phyloP scores from a whole-genome alignment of 2,113 vertebrate genomes.

The Reinhardtius hippoglossoides region DNA sequence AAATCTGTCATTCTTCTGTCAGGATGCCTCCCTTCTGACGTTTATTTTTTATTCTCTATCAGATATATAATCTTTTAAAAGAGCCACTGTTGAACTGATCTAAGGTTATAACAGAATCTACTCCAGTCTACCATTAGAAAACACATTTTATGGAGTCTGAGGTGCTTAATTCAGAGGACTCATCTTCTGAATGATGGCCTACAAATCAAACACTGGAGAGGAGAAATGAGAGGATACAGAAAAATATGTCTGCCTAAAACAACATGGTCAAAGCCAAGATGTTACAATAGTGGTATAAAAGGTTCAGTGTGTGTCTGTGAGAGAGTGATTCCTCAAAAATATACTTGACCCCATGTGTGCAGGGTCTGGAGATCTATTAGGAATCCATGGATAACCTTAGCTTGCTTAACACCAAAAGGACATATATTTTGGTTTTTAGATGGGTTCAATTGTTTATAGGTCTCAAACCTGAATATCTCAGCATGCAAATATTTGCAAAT shows the following conservation, averaged over 20 bases:
- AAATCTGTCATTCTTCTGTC: constrained; percentile 64
- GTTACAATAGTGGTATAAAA: not conserved
- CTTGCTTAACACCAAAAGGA: not conserved
- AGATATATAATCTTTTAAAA: constrained; percentile 55
- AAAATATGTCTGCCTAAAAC: constrained; percentile 8
- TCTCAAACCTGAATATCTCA: not conserved
- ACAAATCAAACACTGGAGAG: constrained; percentile 16
- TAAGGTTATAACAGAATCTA: constrained; percentile 44
- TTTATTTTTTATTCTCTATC: constrained; percentile 57
- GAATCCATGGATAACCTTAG: not conserved
- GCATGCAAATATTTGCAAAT: not conserved
- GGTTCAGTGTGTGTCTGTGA: not conserved
- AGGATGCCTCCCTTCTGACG: constrained; percentile 47
- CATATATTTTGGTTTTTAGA: not conserved
- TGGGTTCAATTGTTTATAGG: too few relatives aligned
- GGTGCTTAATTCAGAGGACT: constrained; percentile 26
- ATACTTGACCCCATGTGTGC: too few relatives aligned
- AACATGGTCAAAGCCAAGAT: not conserved
- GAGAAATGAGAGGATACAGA: not conserved
- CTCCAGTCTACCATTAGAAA: constrained; percentile 40
- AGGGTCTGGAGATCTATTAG: not conserved
- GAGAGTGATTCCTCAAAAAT: too few relatives aligned
- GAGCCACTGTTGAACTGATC: constrained; percentile 55
- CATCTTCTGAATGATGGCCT: constrained; percentile 43
- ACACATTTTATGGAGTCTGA: constrained; percentile 51